These are phyloP conservation scores for Alligator sinensis DNA, from an alignment of 2,113 vertebrate species.

Conservation along the genomic window DNA sequence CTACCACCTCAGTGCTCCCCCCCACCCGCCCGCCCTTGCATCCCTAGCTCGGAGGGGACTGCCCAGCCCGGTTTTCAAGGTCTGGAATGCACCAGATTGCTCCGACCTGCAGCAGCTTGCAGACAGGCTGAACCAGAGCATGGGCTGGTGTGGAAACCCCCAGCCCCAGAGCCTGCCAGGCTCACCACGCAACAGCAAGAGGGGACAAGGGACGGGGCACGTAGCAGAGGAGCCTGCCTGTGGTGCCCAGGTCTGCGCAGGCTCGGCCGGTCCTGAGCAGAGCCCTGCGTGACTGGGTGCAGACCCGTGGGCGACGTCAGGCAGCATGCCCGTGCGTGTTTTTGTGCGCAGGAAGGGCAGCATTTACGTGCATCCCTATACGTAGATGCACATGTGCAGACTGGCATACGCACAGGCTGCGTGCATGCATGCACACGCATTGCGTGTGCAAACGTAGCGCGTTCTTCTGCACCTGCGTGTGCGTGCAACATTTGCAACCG, in stretches of 20 bases:
- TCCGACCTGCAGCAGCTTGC: background rate
- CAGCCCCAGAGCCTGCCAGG: background rate
- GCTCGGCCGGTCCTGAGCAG: too few species aligned
- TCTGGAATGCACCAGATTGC: background rate
- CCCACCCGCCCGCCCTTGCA: too few species aligned
- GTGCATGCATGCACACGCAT: background rate
- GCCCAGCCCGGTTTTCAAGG: background rate
- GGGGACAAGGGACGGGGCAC: background rate
- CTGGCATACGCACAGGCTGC: background rate
- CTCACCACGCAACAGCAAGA: background rate
- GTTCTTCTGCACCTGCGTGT: background rate
- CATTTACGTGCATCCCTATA: background rate
- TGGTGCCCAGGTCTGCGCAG: background rate
- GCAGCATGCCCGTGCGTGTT: too few species aligned
- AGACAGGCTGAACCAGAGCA: background rate
- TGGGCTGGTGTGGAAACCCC: background rate
- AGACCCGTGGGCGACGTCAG: too few species aligned
- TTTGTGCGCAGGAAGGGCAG: background rate
- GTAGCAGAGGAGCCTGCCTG: background rate
- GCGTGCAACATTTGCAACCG: background rate
- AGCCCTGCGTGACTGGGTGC: too few species aligned
- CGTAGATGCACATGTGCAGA: background rate
- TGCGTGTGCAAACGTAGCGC: background rate
- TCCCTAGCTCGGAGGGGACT: background rate
- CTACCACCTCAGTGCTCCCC: too few species aligned